Evolutionary conservation across 2,888 invertebrate genomes (phyloP).

Genomic region (Octodonta nipae): DNA sequence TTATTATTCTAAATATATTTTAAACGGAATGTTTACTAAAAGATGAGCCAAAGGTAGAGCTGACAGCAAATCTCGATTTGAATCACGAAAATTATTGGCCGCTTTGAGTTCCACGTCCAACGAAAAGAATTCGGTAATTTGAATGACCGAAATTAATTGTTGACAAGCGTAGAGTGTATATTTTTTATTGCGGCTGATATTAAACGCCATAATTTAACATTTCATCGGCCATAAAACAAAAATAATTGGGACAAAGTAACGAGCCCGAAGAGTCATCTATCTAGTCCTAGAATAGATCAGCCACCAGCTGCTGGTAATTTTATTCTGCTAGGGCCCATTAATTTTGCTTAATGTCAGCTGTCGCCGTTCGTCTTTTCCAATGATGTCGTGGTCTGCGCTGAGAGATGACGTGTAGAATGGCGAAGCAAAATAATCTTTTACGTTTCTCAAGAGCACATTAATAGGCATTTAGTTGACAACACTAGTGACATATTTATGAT

Average conservation of each 20-base stretch:
- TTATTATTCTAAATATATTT: too few relatives aligned
- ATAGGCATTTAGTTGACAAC: conserved; percentile 39
- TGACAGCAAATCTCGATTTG: too few relatives aligned
- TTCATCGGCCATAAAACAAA: conserved; percentile 32
- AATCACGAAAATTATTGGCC: too few relatives aligned
- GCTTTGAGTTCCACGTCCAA: too few relatives aligned
- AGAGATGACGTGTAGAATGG: conserved; percentile 22
- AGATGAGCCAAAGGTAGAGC: too few relatives aligned
- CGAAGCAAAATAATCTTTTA: conserved; percentile 21
- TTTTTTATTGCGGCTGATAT: conserved; percentile 10
- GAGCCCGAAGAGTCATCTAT: conserved; percentile 27
- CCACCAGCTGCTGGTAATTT: conserved; percentile 28
- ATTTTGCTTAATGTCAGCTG: conserved; percentile 11
- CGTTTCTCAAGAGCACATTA: conserved; percentile 37
- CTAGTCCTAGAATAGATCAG: conserved; percentile 31
- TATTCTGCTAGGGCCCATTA: too few relatives aligned
- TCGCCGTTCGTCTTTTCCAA: conserved; percentile 13
- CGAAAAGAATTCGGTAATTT: too few relatives aligned
- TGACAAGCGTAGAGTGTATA: too few relatives aligned
- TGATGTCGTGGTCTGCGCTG: conserved; percentile 8
- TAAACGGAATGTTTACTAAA: too few relatives aligned
- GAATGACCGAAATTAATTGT: too few relatives aligned
- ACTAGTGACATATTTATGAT: conserved; percentile 38
- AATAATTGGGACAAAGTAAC: conserved; percentile 33
- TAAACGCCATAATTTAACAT: conserved; percentile 26